Evolutionary conservation across 2,888 invertebrate genomes (phyloP).

Genomic region (Cephus pygmeus): DNA sequence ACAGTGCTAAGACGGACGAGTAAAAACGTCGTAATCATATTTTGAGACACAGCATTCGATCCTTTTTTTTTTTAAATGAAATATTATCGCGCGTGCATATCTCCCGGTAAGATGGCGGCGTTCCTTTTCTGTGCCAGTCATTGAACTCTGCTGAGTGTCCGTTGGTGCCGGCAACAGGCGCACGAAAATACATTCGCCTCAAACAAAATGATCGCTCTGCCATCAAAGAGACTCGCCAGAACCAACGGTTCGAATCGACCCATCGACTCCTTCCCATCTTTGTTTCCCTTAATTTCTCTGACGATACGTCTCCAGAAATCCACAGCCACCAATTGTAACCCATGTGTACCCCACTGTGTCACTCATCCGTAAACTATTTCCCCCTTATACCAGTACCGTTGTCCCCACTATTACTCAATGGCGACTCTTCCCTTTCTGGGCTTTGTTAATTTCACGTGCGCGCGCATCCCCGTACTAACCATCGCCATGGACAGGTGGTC

Average conservation of each 20-base stretch:
- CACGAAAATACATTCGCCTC: slow-evolving; percentile 28
- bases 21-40: not conserved
- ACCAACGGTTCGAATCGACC: not conserved
- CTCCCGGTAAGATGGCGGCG: slow-evolving; percentile 53
- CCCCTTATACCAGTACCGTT: not conserved
- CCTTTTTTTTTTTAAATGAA: slow-evolving; percentile 15
- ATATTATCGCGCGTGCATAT: slow-evolving; percentile 44
- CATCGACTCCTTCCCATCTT: not conserved
- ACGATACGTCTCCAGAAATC: not conserved
- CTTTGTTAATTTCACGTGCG: not conserved
- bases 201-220: not conserved
- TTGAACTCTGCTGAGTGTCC: slow-evolving; percentile 51
- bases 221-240: not conserved
- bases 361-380: not conserved
- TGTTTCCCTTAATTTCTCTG: not conserved
- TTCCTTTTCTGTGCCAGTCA: slow-evolving; percentile 63
- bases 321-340: not conserved
- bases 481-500: not conserved
- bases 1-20: not conserved
- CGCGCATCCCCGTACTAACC: not conserved
- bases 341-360: not conserved
- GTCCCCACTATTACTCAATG: not conserved
- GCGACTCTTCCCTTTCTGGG: not conserved
- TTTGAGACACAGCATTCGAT: not conserved
- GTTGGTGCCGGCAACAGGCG: slow-evolving; percentile 28